Evolutionary conservation across 1,140 invertebrate species (phyloP).

Genomic region (Saccostrea cuccullata): DNA sequence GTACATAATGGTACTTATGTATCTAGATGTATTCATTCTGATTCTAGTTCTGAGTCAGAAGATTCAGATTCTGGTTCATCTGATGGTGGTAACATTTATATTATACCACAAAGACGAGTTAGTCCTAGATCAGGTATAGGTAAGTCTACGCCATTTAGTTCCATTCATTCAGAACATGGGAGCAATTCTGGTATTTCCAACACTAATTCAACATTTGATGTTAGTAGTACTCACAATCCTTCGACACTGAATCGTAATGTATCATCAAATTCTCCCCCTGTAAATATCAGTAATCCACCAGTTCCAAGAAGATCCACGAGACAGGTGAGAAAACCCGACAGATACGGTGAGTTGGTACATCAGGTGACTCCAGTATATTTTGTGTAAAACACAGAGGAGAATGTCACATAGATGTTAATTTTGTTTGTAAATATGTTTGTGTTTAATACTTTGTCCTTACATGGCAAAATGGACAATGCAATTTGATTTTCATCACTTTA

Average conservation of each 20-base stretch:
- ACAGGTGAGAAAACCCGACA: neutral
- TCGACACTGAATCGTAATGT: too few relatives aligned
- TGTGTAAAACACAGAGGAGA: neutral
- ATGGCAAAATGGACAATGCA: too few relatives aligned
- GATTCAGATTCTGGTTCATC: conserved; percentile 5
- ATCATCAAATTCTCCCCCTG: too few relatives aligned
- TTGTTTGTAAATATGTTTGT: too few relatives aligned
- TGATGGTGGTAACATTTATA: neutral
- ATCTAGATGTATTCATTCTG: neutral
- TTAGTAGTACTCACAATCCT: neutral
- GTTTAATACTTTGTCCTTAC: too few relatives aligned
- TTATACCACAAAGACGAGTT: neutral
- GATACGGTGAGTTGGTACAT: neutral
- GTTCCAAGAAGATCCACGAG: neutral
- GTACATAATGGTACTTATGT: too few relatives aligned
- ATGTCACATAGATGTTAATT: neutral
- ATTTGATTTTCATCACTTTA: too few relatives aligned
- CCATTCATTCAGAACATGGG: neutral
- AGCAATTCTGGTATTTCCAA: neutral
- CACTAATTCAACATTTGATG: neutral
- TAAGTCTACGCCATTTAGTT: neutral
- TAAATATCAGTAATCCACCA: neutral
- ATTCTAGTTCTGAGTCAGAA: neutral
- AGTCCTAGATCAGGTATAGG: neutral
- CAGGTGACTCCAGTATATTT: neutral